phyloP scores from a whole-genome alignment of 2,113 vertebrate species.

The Coreoperca whiteheadi region DNA sequence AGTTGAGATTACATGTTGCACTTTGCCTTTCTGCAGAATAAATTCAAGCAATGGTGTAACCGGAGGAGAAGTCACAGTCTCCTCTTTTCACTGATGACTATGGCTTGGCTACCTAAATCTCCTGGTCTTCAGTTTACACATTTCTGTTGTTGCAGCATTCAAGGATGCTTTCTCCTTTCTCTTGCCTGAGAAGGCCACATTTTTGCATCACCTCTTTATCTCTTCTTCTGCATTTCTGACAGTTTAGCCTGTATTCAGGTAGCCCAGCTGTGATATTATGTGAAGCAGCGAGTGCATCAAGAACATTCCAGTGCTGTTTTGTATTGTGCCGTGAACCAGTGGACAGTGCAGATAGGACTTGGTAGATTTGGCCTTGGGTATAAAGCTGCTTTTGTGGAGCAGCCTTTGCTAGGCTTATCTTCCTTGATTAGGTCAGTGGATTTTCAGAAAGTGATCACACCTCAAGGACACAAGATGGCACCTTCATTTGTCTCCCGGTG shows the following conservation, averaged over 20 bases:
- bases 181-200: background rate
- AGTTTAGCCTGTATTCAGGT: conserved; percentile 34
- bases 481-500: conserved; percentile 40
- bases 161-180: conserved; percentile 63
- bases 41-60: conserved; percentile 10
- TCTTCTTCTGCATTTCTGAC: conserved; percentile 10
- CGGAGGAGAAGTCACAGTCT: conserved; percentile 19
- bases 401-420: conserved; percentile 36
- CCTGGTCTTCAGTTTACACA: conserved; percentile 63
- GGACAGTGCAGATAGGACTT: conserved; percentile 16
- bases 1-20: conserved; percentile 52
- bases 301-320: conserved; percentile 27
- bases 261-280: conserved; percentile 38
- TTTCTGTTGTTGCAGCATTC: conserved; percentile 50
- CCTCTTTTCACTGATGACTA: conserved; percentile 20
- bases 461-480: conserved; percentile 62
- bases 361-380: conserved; percentile 33
- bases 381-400: conserved; percentile 45
- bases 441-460: conserved; percentile 56
- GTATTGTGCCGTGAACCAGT: conserved; percentile 14
- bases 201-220: conserved; percentile 30
- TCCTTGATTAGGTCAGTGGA: conserved; percentile 61
- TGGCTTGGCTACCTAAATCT: conserved; percentile 34
- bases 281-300: conserved; percentile 19
- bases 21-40: conserved; percentile 31